Base-by-base conservation (phyloP, 2,113 vertebrate species). In the Notarius lentiginosus region DNA sequence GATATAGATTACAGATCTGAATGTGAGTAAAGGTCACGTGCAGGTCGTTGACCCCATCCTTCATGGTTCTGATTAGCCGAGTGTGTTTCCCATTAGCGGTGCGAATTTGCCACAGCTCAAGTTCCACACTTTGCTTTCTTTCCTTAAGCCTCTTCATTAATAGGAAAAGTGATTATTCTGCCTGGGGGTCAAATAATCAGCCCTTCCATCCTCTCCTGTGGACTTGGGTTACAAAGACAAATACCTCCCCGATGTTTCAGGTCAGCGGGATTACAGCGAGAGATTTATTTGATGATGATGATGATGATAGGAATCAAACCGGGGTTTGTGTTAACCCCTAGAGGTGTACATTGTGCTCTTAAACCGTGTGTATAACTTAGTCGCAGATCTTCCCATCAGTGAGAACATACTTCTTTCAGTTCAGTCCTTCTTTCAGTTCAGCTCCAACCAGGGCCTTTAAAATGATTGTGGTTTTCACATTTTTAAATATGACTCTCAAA, bases 111-210 rank as follows among this genome's bases (percentile, higher is more conserved):
- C 4, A 5, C 55, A n/a, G 81, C 56, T 88, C 81, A 47, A 1
- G 47, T 84, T 86, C 58, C 87, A 82, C 63, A 24, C 17, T 77
- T 63, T 70, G 85, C 85, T 84, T 82, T 80, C 51, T 75, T 66
- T 88, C 84, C 68, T 79, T 87, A 83, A 65, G 80, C 63, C 49
- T 20, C 68, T 63, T 72, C 30, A 79, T 82, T 85, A 85, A 77
- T 84, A 63, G 58, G 47, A 82, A 86, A 85, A 84, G 88, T 60
- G 84, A 89, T 89, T 86, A 84, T 84, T 82, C 55, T 53, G 77
- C 81, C 22, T 58, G 68, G 47, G 65, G 86, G 73, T 82, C 68
- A 82, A 81, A 87, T 72, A 73, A 84, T 34, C 84, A 87, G 34
- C 24, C 81, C n/a, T 22, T 49, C 58, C 41, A 75, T 34, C 83